Base-by-base conservation (phyloP, 2,113 vertebrate species). In the Cariama cristata region DNA sequence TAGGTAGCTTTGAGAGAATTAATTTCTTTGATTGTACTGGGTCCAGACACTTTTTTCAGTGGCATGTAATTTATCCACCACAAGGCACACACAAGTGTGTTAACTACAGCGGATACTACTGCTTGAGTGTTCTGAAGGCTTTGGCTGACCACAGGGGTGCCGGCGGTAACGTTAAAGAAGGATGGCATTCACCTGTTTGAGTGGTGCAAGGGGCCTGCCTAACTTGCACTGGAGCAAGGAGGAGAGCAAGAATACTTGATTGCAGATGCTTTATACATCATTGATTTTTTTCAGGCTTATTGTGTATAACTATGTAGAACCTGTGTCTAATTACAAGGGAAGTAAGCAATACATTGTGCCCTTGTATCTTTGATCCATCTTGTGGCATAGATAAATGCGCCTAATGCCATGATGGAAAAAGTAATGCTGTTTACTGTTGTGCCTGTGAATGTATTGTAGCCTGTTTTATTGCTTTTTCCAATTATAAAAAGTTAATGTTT, bases 321-420 rank as follows among this genome's bases (percentile, higher is more conserved):
- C 26, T n/a, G 6, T 40, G 16, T 45, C n/a, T 1, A 3, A 0
- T 0, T 53, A 24, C 4, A 10, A 47, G 16, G 27, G 23, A 56
- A 63, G 28, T 72, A 79, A 59, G n/a, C 33, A 50, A 8, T 64
- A 47, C 1, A 0, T 22, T 60, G 14, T 53, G 14, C 21, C 8
- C 15, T 40, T 64, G 8, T 55, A 4, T 88, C 42, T 87, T 71
- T 63, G 32, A 82, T 88, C 7, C 24, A 19, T 4, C 11, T 45
- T 76, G 24, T 69, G 49, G 11, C 32, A 38, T 32, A 67, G 24
- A 13, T 66, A 21, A 80, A 9, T 86, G 38, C n/a, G 12, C 21
- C 56, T 49, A 74, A 49, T 79, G 33, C 11, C 18, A 11, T 33
- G 15, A 35, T 35, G 7, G 47, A 59, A 60, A 56, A 93, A 52